phyloP scores from a whole-genome alignment of 1,140 invertebrate species.

The Pteromalus puparum region DNA sequence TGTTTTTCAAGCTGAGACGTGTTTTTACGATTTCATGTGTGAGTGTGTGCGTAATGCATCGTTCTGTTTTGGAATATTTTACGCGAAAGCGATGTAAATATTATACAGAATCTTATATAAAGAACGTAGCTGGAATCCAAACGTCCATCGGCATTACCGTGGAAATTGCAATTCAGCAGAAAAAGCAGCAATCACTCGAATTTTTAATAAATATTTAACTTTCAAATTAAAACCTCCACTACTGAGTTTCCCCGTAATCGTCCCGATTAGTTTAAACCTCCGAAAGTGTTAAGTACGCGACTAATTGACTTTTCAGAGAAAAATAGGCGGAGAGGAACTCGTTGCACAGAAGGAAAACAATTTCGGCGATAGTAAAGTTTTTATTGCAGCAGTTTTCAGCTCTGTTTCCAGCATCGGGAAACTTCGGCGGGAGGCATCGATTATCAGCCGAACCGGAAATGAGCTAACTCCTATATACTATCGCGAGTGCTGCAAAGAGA shows the following conservation, averaged over 20 bases:
- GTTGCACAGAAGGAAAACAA: not conserved
- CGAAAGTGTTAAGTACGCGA: not conserved
- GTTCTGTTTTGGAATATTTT: too few relatives aligned
- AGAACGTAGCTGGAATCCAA: too few relatives aligned
- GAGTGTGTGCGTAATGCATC: not conserved
- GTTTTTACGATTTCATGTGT: not conserved
- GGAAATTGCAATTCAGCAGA: not conserved
- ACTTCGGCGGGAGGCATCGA: not conserved
- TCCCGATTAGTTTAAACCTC: not conserved
- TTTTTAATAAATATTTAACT: not conserved
- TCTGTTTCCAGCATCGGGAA: not conserved
- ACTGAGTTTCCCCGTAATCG: not conserved
- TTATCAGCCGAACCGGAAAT: slow-evolving; percentile 30
- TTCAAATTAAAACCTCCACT: not conserved
- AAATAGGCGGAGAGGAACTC: not conserved
- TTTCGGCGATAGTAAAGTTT: slow-evolving; percentile 26
- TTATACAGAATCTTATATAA: too few relatives aligned
- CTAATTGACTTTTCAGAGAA: slow-evolving; percentile 5
- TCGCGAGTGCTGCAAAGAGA: not conserved
- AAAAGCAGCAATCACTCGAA: not conserved
- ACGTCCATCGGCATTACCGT: too few relatives aligned
- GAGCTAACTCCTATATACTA: slow-evolving; percentile 40
- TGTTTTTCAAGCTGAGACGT: not conserved
- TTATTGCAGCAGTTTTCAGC: not conserved
- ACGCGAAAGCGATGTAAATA: too few relatives aligned